Base-by-base conservation (phyloP, 1,140 invertebrate species). In the Aphelenchoides fujianensis region DNA sequence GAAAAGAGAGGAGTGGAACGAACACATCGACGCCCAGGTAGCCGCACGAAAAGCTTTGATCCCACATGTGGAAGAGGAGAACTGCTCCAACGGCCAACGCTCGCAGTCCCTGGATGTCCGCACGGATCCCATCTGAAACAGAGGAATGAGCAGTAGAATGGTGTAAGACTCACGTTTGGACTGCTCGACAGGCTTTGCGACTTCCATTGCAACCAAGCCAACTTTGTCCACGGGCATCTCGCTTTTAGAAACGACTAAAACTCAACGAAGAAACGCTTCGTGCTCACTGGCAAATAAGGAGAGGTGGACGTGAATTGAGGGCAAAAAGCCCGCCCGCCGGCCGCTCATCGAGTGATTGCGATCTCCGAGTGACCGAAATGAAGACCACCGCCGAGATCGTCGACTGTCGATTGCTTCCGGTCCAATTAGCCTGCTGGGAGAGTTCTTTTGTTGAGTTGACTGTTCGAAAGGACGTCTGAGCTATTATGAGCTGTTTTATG, bases 11-110 rank as follows among this genome's bases (percentile, higher is more conserved):
- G 23, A 48, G 27, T 5, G 34, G 34, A 16, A 66, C 62, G n/a
- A 16, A 66, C 62, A 66, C 62, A 19, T 66, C 62, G 62, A 66
- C 62, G 62, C 62, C 62, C 30, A 66, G 19, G 30, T 54, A 66
- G 5, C 62, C 62, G 34, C 7, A 7, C 16, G 3, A 5, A 19
- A 66, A 66, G 5, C 3, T 7, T 7, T 5, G 52, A 7, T 5
- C 7, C 62, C 62, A 66, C 62, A 66, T 66, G 30, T 66, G 62
- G 30, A 55, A 66, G 7, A 66, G 5, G 19, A 36, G 3, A 67
- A 66, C 62, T 16, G 62, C 31, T 16, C 34, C 3, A 5, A 66
- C 19, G 30, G 62, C 3, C 7, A 66, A 5, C 16, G 3, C 62
- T 54, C 62, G 62, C 5, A 66, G 27, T 59, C 62, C 62, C 19